Evolutionary conservation across 2,797 vertebrate species (phyloP), one percentile per base, ranked within the genome.

Genomic region (Amniataba percoides): DNA sequence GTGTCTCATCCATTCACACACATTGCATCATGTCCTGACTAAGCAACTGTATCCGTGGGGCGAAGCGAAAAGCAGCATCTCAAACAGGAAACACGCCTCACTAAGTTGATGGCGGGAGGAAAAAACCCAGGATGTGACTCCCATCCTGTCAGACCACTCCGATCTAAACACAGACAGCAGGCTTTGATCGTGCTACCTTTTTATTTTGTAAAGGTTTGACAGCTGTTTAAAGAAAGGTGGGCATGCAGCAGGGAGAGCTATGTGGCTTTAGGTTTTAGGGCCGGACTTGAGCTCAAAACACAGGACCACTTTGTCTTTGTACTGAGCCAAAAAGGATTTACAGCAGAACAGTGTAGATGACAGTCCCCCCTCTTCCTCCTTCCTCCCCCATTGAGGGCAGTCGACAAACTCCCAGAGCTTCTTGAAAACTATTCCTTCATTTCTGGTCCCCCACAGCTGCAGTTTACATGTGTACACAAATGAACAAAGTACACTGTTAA

Each of bases 41-140:
- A 12, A 78, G 72, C 63, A 58, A 51, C 74, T 73, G 43, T 75
- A 56, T 85, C 56, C 52, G 48, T 53, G 19, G 53, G 71, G 71
- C 7, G 71, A 61, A 82, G 56, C 66, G 70, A 78, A 87, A 85
- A 75, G 78, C 70, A 51, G 68, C 78, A 66, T 81, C 51, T 82
- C 42, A 71, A 73, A 83, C 88, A 83, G 92, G 86, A 91, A 92
- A 81, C 56, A 5, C 12, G 68, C 49, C 65, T 85, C 19, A 21
- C 21, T 77, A 57, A 75, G 65, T 82, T 69, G 75, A 71, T 11
- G 40, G 56, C 34, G 11, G 55, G 65, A 82, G 74, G 78, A 62
- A 75, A 73, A 71, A 85, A 25, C 39, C 15, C 90, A 88, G 91
- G 91, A 94, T 88, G 71, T 87, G 85, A 90, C 85, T 90, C 74